Evolutionary conservation across 2,113 vertebrate genomes (phyloP).

Genomic region (Arvicanthis niloticus): DNA sequence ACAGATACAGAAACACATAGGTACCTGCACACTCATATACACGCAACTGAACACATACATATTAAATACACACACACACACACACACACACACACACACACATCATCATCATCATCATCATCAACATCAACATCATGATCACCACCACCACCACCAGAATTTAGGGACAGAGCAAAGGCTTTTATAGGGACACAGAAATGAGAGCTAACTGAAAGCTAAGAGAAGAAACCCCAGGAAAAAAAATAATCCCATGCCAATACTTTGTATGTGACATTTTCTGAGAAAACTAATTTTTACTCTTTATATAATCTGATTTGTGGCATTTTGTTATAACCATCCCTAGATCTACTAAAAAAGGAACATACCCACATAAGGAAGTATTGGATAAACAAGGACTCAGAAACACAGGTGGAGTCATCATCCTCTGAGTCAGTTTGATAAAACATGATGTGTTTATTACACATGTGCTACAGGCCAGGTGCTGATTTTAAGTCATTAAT

Average conservation of each 20-base stretch:
- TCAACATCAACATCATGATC: too few species aligned
- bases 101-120: neutral
- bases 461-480: neutral
- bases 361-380: neutral
- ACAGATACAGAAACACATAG: neutral
- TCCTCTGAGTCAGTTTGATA: neutral
- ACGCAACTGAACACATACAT: neutral
- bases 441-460: neutral
- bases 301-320: neutral
- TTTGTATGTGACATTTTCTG: neutral
- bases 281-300: neutral
- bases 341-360: neutral
- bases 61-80: neutral
- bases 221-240: neutral
- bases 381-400: neutral
- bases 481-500: neutral
- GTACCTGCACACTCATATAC: neutral
- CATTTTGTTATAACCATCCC: neutral
- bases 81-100: neutral
- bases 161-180: neutral
- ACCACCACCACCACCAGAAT: too few species aligned
- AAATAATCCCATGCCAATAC: accelerated
- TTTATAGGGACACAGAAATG: neutral
- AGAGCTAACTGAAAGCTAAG: neutral
- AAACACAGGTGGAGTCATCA: neutral